Base-by-base conservation (phyloP, 2,888 invertebrate genomes). In the Beris morrisii region DNA sequence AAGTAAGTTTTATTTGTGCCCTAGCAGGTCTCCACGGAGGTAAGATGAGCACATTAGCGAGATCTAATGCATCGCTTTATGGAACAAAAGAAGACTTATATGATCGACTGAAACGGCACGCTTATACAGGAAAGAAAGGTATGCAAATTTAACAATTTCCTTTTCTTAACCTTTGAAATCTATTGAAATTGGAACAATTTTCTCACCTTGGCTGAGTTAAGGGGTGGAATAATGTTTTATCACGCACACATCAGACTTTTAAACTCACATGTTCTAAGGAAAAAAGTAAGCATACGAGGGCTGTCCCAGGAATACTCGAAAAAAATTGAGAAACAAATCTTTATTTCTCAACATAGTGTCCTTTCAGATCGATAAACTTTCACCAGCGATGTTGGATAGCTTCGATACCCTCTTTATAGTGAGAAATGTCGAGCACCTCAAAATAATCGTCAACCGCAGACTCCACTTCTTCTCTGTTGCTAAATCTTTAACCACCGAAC, bases 1-100 rank as follows among this genome's bases (percentile, higher is more conserved):
- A 11, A 28, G 4, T 57, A 45, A 13, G 1, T 22, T 45, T 6
- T 15, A 22, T 22, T 56, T 31, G 32, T 38, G 38, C 9, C 5
- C 9, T 9, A 38, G 38, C 43, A 79, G 80, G 93, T 76, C 85
- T 95, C 66, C 94, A 94, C 80, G 93, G 90, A 28, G 91, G 89
- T 30, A 94, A 94, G 81, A 92, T 93, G 91, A 95, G 94, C 82
- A 94, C 94, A 81, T 85, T 95, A 81, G 95, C 94, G 71, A 85
- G 94, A 75, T 95, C 95, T 43, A 95, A 94, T 80, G 95, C 94
- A 69, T 94, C 94, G 81, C 90, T 95, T 78, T 95, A 95, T 79
- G 95, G 95, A 72, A 94, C 94, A 75, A 95, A 95, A 83, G 95
- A 95, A 79, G 95, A 96, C 82, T 86, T 96, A 74, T 96, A 96